Percentiles rank a stretch among this genome's conserved stretches.
Evolutionary conservation across 2,113 vertebrate genomes (phyloP).

Genomic region (Gyps fulvus): DNA sequence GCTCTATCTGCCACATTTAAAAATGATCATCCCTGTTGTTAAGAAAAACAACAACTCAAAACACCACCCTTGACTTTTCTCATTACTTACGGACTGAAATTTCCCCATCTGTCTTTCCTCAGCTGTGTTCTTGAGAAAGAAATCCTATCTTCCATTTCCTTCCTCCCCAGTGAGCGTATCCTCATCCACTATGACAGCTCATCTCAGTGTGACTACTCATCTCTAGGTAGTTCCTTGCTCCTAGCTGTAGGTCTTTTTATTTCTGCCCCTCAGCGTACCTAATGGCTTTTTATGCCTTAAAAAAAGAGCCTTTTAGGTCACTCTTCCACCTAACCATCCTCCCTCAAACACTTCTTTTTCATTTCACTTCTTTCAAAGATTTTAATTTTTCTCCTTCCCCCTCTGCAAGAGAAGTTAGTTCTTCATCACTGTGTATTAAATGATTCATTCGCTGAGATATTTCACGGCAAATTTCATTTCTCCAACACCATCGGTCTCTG

Average conservation of each 20-base stretch:
- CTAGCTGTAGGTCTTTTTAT: not conserved
- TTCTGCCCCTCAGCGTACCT: not conserved
- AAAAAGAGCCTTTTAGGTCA: not conserved
- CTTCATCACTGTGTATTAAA: not conserved
- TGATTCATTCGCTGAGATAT: not conserved
- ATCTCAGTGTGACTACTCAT: not conserved
- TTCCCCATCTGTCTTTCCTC: conserved; percentile 39
- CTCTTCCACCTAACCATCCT: not conserved
- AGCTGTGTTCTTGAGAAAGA: not conserved
- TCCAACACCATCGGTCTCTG: not conserved
- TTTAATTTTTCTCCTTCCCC: not conserved
- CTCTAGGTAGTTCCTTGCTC: not conserved
- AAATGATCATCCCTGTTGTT: conserved; percentile 42
- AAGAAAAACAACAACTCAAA: conserved; percentile 42
- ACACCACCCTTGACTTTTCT: conserved; percentile 37
- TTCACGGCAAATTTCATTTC: not conserved
- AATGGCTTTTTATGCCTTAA: not conserved
- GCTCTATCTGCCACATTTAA: conserved; percentile 40
- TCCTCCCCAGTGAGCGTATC: not conserved
- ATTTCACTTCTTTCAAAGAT: not conserved
- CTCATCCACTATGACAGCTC: not conserved
- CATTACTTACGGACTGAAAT: not conserved
- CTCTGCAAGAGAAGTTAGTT: not conserved
- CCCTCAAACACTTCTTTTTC: not conserved
- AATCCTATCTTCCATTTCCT: not conserved